Base-by-base conservation (phyloP, 2,888 invertebrate genomes). In the Agrotis exclamationis region DNA sequence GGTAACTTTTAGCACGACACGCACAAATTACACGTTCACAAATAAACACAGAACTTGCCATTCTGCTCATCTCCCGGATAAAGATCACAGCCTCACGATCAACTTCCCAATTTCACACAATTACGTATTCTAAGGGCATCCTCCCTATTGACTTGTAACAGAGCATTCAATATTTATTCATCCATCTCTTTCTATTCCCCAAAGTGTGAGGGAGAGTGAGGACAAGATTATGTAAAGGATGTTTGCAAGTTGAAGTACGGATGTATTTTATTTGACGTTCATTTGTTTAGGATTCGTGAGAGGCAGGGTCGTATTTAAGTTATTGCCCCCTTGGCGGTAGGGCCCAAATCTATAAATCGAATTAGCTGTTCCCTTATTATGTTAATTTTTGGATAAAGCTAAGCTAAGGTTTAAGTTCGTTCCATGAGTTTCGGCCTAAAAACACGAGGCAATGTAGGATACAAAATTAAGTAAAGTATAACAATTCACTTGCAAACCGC, bases 141-240 rank as follows among this genome's bases (percentile, higher is more conserved):
- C 57, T 58, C 14, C 62, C 74, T 71, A 83, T 84, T 84, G 84
- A 85, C 82, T 84, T 77, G 79, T 79, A 57, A 77, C 83, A 72
- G 67, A 59, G 50, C 63, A 80, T 80, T 84, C 78, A 73, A 82
- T 79, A 70, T 79, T 64, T 77, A 57, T 51, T 39, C 56, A 20
- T 20, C 51, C 47, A 13, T 77, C 74, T 57, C 57, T 64, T 70
- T 77, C 57, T 50, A 7, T 11, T 13, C 3, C 22, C 18, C 5
- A 58, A 22, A 5, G 71, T 45, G 50, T 33, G 60, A 83, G 20
- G 7, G 73, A 60, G 80, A 75, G 11, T 13, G 58, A 39, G 28
- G 33, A 70, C 3, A 11, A 70, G 66, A 76, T 80, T 85, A 83
- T 63, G 72, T 79, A 53, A 72, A 79, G 64, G 57, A 67, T 51